Evolutionary conservation across 2,113 vertebrate genomes (phyloP).

Genomic region (Clarias batrachus): DNA sequence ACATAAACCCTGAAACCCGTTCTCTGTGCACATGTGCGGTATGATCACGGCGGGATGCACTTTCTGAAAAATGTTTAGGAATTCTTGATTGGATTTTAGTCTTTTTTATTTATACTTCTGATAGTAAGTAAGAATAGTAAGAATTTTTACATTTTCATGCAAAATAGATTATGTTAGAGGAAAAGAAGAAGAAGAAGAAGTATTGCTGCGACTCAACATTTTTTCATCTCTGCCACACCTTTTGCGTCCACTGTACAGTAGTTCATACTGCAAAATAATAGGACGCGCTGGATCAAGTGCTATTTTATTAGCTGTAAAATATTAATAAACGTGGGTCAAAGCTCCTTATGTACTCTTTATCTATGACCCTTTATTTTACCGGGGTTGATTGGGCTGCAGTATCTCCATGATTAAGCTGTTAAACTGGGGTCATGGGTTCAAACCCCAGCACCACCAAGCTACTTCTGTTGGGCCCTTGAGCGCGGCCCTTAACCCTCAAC

Average conservation of each 20-base stretch:
- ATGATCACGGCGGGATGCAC: background rate
- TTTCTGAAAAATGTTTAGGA: background rate
- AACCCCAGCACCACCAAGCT: no score
- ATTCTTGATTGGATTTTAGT: background rate
- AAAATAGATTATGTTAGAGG: no score
- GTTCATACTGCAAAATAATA: background rate
- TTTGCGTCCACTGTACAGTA: background rate
- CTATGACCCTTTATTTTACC: background rate
- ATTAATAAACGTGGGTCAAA: background rate
- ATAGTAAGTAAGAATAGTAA: no score
- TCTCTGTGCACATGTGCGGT: background rate
- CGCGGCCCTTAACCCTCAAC: no score
- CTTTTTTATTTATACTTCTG: no score
- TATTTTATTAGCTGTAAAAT: background rate
- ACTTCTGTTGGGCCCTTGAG: no score
- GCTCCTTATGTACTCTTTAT: background rate
- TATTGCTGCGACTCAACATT: background rate
- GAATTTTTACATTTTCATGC: no score
- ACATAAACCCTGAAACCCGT: background rate
- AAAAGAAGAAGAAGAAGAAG: no score
- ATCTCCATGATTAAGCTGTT: no score
- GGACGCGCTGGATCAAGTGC: background rate
- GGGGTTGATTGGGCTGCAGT: no score
- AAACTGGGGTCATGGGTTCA: no score
- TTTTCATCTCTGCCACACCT: background rate